These are phyloP conservation scores for Tetrax tetrax DNA, from an alignment of 2,113 vertebrate genomes.

Conservation along the genomic window DNA sequence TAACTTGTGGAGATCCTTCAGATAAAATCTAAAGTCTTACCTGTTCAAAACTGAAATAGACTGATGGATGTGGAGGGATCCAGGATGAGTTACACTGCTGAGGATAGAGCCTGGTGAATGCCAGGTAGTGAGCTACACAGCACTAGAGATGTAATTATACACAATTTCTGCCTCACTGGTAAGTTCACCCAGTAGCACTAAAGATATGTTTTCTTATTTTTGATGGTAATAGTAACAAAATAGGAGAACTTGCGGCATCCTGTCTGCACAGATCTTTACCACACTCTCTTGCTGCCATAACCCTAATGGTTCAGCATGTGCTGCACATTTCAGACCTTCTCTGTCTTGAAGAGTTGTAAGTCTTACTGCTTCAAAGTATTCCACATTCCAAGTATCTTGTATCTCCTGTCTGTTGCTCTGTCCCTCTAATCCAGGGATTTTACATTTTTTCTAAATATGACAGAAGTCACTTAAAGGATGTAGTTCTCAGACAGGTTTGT, in stretches of 20 bases:
- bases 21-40: constrained; percentile 3
- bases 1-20: neutral
- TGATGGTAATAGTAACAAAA: neutral
- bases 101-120: neutral
- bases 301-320: neutral
- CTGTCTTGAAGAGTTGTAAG: neutral
- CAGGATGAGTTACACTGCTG: neutral
- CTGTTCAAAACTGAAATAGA: neutral
- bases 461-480: neutral
- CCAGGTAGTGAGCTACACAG: neutral
- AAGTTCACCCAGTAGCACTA: neutral
- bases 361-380: neutral
- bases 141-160: neutral
- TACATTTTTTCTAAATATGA: neutral
- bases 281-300: neutral
- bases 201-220: neutral
- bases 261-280: neutral
- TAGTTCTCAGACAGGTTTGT: neutral
- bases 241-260: neutral
- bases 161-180: neutral
- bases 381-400: neutral
- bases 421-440: neutral
- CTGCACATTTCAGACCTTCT: neutral
- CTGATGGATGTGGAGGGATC: neutral
- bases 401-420: neutral